These are phyloP conservation scores for Ceramica pisi DNA, from an alignment of 2,888 invertebrate genomes.

Conservation along the genomic window DNA sequence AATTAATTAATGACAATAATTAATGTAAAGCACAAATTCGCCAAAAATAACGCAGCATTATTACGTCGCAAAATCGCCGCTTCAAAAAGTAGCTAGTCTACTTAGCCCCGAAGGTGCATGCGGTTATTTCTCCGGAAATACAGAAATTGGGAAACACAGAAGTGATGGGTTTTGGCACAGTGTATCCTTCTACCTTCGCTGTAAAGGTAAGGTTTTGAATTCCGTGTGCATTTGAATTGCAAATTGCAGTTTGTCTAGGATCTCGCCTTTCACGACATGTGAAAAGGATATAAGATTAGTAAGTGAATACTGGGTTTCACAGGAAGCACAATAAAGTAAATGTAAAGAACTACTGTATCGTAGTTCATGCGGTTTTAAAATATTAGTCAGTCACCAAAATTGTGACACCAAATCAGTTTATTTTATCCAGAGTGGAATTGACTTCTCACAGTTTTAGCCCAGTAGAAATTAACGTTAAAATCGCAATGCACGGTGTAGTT, in stretches of 20 bases:
- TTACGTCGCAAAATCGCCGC: not conserved
- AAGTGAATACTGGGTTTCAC: not conserved
- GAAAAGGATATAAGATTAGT: not conserved
- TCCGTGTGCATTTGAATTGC: constrained; percentile 14
- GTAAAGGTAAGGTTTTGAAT: constrained; percentile 3
- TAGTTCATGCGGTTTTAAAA: not conserved
- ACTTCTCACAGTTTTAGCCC: too few relatives aligned
- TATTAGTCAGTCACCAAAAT: too few relatives aligned
- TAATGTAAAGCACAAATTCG: not conserved
- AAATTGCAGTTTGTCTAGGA: constrained; percentile 28
- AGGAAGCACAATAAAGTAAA: not conserved
- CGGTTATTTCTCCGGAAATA: not conserved
- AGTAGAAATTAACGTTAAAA: too few relatives aligned
- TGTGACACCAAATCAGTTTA: too few relatives aligned
- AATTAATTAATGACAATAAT: too few relatives aligned
- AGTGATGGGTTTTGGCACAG: constrained; percentile 16
- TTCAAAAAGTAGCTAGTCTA: not conserved
- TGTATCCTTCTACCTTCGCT: not conserved
- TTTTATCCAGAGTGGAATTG: too few relatives aligned
- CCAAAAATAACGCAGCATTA: not conserved
- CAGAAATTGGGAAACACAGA: constrained; percentile 17
- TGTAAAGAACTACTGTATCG: not conserved
- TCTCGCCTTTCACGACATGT: not conserved
- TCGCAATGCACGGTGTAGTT: too few relatives aligned
- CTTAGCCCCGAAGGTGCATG: not conserved